phyloP scores from a whole-genome alignment of 2,113 vertebrate genomes.

The Echinops telfairi region DNA sequence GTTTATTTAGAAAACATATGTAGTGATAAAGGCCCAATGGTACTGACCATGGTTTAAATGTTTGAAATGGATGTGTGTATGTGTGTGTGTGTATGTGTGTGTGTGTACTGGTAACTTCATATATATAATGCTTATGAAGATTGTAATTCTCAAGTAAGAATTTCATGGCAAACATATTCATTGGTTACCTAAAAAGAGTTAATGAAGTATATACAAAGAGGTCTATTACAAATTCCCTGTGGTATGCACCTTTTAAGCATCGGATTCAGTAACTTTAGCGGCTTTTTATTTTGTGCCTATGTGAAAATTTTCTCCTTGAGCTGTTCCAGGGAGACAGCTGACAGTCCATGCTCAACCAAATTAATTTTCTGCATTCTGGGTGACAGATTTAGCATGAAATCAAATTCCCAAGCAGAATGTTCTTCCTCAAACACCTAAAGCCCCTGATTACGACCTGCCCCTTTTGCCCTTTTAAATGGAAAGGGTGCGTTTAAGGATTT shows the following conservation, averaged over 20 bases:
- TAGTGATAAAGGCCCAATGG: not conserved
- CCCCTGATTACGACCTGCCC: not conserved
- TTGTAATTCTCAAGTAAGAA: not conserved
- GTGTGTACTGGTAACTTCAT: too few species aligned
- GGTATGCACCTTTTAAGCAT: not conserved
- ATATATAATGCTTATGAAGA: not conserved
- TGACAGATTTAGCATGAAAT: conserved; percentile 30
- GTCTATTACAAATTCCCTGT: not conserved
- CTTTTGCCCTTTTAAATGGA: not conserved
- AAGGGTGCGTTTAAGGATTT: conserved; percentile 13
- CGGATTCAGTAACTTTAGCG: not conserved
- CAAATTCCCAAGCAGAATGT: conserved; percentile 8
- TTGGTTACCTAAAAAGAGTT: not conserved
- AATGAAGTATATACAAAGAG: not conserved
- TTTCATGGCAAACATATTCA: conserved; percentile 13
- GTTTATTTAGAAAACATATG: not conserved
- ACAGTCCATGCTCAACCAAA: not conserved
- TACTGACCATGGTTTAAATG: not conserved
- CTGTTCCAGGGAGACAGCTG: not conserved
- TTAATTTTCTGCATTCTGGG: not conserved
- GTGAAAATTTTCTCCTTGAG: not conserved
- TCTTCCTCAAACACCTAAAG: conserved; percentile 5
- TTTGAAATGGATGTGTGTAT: not conserved
- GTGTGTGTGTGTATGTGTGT: not conserved
- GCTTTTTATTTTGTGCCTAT: not conserved